phyloP scores from a whole-genome alignment of 2,113 vertebrate genomes.

The Hippolais icterina region DNA sequence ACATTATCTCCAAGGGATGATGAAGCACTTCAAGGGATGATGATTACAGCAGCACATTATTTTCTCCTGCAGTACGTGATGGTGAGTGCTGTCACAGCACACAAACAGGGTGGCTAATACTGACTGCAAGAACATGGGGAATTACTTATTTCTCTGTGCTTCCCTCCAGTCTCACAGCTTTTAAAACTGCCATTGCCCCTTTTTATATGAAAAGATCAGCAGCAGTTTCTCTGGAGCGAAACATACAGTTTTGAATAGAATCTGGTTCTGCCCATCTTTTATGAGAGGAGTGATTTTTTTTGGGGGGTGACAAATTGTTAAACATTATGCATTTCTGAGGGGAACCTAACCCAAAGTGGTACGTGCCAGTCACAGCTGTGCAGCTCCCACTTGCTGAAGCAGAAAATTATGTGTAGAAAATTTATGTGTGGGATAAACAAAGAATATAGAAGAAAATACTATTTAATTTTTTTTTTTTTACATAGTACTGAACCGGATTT shows the following conservation, averaged over 20 bases:
- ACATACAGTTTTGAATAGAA: neutral
- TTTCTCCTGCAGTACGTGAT: neutral
- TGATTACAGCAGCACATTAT: slow-evolving; percentile 22
- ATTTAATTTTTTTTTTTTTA: neutral
- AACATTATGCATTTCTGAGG: neutral
- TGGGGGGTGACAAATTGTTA: neutral
- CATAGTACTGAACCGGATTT: neutral
- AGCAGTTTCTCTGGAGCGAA: neutral
- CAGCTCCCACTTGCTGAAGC: neutral
- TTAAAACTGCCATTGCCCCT: neutral
- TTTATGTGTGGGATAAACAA: neutral
- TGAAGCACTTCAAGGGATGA: slow-evolving; percentile 9
- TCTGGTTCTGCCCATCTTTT: neutral
- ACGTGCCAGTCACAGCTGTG: fast-evolving
- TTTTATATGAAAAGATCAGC: neutral
- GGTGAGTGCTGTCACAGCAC: neutral
- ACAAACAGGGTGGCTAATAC: neutral
- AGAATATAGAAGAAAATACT: neutral
- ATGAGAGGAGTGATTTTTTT: neutral
- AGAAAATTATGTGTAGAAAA: neutral
- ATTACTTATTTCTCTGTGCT: neutral
- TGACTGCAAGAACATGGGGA: neutral
- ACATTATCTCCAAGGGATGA: slow-evolving; percentile 4
- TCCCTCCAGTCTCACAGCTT: neutral
- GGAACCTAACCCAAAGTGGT: neutral